Evolutionary conservation across 92 coral and sea anemone genomes (phyloP), one percentile per base, ranked within the genome.

Genomic region (Muricea muricata): DNA sequence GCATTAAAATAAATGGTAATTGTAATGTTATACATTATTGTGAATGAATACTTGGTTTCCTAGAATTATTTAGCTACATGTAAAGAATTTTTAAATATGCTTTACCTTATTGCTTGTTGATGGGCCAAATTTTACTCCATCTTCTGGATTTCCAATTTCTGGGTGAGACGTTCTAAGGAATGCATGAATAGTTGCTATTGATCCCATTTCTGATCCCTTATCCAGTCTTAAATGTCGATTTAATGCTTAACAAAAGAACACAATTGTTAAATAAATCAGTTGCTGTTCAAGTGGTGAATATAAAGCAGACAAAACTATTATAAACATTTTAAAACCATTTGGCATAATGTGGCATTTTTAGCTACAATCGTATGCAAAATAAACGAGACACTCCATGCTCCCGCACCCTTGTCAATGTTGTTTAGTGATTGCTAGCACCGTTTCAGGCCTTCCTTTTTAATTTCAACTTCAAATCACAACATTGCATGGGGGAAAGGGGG

Each of bases 61-160:
- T 23, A 54, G 23, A 54, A 23, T 54, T 54, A 54, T 2, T 18
- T 54, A 14, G 61, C 61, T 17, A 54, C 61, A 54, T 18, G 20
- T 54, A 54, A 20, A 17, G 61, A 7, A 54, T 54, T 54, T 54
- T 54, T 54, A 23, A 54, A 18, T 54, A 14, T 18, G 20, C 25
- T 48, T 47, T 23, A 76, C 81, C 65, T 76, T 76, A 55, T 76
- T 76, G 42, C 81, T 76, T 31, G 81, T 76, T 46, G 81, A 76
- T 46, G 81, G 81, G 18, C 81, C 81, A 76, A 48, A 76, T 26
- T 45, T 60, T 23, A 76, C 81, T 40, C 65, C 66, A 47, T 76
- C 81, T 76, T 46, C 65, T 23, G 65, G 65, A 47, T 50, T 48
- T 76, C 48, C 89, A 57, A 34, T 21, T 9, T 68, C 46, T 30